A percentile compares a stretch with the other conserved stretches of the same genome.
Conservation (phyloP, 64 coral and sea anemone genomes). For the Pocillopora damicornis region DNA sequence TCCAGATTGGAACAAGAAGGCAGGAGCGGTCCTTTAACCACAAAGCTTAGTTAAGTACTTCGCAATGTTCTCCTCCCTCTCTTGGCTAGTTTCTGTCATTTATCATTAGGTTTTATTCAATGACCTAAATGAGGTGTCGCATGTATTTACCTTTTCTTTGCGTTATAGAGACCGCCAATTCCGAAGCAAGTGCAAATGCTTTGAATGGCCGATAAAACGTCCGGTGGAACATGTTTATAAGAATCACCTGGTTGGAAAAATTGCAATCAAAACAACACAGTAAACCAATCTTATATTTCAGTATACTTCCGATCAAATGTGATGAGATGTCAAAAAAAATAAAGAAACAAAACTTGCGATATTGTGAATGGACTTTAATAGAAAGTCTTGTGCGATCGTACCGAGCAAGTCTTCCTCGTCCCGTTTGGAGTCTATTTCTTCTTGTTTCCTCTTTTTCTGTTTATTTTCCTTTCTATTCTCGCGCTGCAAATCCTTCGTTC, state of each 20-base stretch:
- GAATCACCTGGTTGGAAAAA: background rate
- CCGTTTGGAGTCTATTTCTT: background rate
- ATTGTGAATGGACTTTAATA: no score
- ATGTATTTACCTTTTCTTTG: slow-evolving; percentile 60
- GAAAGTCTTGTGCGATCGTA: background rate
- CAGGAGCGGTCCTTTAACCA: no score
- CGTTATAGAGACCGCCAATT: slow-evolving; percentile 57
- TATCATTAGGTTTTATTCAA: no score
- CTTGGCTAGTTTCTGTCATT: no score
- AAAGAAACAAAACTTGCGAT: background rate
- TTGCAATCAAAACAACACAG: background rate
- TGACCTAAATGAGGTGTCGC: background rate
- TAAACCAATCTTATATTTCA: background rate
- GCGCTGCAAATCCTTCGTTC: background rate
- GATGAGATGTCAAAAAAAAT: background rate
- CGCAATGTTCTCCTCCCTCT: no score
- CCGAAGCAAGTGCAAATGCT: slow-evolving; percentile 68
- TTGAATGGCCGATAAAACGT: slow-evolving; percentile 41
- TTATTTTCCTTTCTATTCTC: background rate
- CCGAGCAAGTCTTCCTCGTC: background rate
- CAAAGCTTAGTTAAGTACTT: no score
- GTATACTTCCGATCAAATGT: background rate
- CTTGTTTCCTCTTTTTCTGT: slow-evolving; percentile 7
- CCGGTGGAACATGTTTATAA: background rate
- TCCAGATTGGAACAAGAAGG: no score